Evolutionary conservation across 2,113 vertebrate genomes (phyloP).

Genomic region (Chaetodon trifascialis): DNA sequence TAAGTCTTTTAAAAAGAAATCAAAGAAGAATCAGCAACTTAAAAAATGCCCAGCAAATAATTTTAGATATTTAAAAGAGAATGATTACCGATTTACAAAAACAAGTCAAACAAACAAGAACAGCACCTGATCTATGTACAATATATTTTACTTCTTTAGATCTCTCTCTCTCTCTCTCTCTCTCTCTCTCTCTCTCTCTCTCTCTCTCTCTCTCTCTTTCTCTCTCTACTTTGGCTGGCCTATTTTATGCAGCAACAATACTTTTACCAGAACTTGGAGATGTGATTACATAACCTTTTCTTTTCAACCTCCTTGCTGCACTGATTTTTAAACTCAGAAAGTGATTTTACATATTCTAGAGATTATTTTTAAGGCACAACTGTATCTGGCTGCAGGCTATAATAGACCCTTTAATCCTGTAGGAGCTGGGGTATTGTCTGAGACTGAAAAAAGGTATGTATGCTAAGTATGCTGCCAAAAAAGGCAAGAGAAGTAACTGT

Average conservation of each 20-base stretch:
- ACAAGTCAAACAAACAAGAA: not conserved
- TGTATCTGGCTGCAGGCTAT: constrained; percentile 43
- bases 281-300: constrained; percentile 37
- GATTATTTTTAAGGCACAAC: constrained; percentile 40
- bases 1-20: not conserved
- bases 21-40: not conserved
- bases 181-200: too few relatives aligned
- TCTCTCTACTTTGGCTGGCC: not conserved
- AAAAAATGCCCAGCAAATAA: not conserved
- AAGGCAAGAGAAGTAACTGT: not conserved
- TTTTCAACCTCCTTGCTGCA: not conserved
- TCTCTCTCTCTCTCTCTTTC: too few relatives aligned
- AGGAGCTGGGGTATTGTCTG: constrained; percentile 1
- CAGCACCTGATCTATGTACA: not conserved
- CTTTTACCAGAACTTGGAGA: constrained; percentile 30
- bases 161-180: not conserved
- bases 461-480: not conserved
- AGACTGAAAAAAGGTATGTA: not conserved
- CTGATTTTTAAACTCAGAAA: constrained; percentile 26
- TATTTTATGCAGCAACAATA: constrained; percentile 18
- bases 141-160: constrained; percentile 8
- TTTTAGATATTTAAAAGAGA: not conserved
- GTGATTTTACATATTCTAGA: constrained; percentile 39
- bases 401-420: constrained; percentile 39
- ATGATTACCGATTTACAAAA: not conserved